These are phyloP conservation scores for Syngnathus scovelli DNA, from an alignment of 2,113 vertebrate genomes.

Conservation along the genomic window DNA sequence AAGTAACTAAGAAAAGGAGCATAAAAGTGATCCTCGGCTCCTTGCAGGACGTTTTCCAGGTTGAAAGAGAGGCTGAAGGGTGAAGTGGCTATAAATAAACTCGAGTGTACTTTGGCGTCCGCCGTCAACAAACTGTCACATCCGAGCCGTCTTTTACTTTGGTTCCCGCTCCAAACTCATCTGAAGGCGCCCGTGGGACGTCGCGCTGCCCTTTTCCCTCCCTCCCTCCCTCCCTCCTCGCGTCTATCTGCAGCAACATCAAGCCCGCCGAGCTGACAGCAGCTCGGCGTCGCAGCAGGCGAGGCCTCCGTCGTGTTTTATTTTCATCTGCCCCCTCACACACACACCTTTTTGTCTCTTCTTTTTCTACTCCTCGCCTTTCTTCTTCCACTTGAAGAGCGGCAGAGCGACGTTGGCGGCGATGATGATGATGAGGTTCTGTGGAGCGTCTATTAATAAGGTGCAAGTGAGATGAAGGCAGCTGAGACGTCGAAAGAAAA, in stretches of 20 bases:
- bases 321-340: conserved; percentile 26
- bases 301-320: conserved; percentile 23
- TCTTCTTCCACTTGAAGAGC: conserved; percentile 49
- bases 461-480: conserved; percentile 51
- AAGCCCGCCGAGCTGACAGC: conserved; percentile 54
- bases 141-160: conserved; percentile 30
- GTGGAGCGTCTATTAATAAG: conserved; percentile 61
- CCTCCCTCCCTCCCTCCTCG: conserved; percentile 43
- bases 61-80: background rate
- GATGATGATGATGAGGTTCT: conserved; percentile 46
- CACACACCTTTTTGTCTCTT: conserved; percentile 38
- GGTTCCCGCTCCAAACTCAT: conserved; percentile 28
- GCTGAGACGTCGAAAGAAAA: conserved; percentile 32
- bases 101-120: background rate
- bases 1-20: background rate
- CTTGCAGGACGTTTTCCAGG: background rate
- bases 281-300: conserved; percentile 38
- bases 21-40: background rate
- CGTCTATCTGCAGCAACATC: conserved; percentile 41
- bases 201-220: conserved; percentile 7
- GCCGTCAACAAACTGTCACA: conserved; percentile 21
- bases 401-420: conserved; percentile 45
- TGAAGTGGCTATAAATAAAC: conserved; percentile 11
- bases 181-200: conserved; percentile 45
- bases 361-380: conserved; percentile 38